These are phyloP conservation scores for Lota lota DNA, from an alignment of 2,113 vertebrate species.

Conservation along the genomic window DNA sequence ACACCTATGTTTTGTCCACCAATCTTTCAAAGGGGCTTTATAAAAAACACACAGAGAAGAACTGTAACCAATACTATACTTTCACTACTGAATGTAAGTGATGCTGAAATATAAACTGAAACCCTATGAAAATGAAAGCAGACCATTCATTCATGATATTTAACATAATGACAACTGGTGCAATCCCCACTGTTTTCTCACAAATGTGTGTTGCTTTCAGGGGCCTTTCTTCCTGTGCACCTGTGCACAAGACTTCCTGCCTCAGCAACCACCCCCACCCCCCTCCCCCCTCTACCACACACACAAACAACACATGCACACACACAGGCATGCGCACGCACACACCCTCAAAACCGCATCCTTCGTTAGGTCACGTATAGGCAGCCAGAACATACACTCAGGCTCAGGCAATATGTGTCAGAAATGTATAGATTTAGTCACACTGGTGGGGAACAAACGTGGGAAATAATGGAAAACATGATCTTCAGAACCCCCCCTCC, in stretches of 20 bases:
- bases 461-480: too few species aligned
- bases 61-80: not conserved
- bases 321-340: conserved; percentile 3
- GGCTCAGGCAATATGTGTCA: conserved; percentile 12
- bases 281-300: conserved; percentile 31
- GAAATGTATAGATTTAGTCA: conserved; percentile 1
- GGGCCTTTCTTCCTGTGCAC: conserved; percentile 79
- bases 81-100: not conserved
- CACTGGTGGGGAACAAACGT: too few species aligned
- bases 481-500: too few species aligned
- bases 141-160: conserved; percentile 18
- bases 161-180: not conserved
- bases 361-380: conserved; percentile 57
- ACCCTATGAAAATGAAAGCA: conserved; percentile 25
- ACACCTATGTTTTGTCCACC: too few species aligned
- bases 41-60: too few species aligned
- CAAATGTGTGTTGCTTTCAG: conserved; percentile 58
- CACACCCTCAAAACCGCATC: conserved; percentile 65
- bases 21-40: too few species aligned
- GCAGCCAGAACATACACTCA: conserved; percentile 22
- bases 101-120: not conserved
- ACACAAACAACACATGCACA: not conserved
- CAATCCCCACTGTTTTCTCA: conserved; percentile 21
- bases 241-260: conserved; percentile 76
- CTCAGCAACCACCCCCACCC: conserved; percentile 62